A percentile compares a stretch with the other conserved stretches of the same genome.
Conservation (phyloP, 2,113 vertebrate species). For the Atractosteus spatula region DNA sequence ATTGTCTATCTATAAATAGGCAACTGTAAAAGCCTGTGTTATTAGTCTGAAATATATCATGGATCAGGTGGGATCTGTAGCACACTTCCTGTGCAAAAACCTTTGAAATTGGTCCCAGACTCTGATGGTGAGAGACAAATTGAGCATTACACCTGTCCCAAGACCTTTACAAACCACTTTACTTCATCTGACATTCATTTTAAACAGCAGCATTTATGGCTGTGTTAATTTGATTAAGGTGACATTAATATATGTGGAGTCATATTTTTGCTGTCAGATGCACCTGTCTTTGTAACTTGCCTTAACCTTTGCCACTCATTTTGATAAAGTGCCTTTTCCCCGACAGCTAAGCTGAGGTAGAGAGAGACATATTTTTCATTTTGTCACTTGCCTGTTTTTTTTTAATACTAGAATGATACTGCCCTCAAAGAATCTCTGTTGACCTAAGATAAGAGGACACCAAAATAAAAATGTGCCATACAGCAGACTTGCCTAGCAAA, state of each 20-base stretch:
- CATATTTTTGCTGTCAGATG: slow-evolving; percentile 1
- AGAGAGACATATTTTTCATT: slow-evolving; percentile 7
- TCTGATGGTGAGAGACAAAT: not conserved
- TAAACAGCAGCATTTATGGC: not conserved
- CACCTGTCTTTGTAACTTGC: not conserved
- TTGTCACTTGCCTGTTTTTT: slow-evolving; percentile 3
- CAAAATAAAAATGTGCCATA: not conserved
- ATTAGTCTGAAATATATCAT: no score
- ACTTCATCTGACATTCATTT: not conserved
- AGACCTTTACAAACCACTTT: slow-evolving; percentile 3
- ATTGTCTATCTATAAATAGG: no score
- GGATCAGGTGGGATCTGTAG: slow-evolving; percentile 2
- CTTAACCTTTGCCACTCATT: not conserved
- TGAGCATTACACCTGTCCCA: not conserved
- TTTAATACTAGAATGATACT: not conserved
- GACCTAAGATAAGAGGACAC: slow-evolving; percentile 12
- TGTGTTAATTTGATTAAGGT: slow-evolving; percentile 11
- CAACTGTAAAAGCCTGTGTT: no score
- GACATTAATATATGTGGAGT: slow-evolving; percentile 2
- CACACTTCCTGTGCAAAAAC: not conserved
- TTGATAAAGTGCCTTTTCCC: not conserved
- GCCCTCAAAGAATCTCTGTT: not conserved
- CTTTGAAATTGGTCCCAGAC: slow-evolving; percentile 4
- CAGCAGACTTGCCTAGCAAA: no score
- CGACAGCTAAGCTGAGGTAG: not conserved